Conservation (phyloP, 2,888 invertebrate genomes). For the Scelioninae gen. 1 region DNA sequence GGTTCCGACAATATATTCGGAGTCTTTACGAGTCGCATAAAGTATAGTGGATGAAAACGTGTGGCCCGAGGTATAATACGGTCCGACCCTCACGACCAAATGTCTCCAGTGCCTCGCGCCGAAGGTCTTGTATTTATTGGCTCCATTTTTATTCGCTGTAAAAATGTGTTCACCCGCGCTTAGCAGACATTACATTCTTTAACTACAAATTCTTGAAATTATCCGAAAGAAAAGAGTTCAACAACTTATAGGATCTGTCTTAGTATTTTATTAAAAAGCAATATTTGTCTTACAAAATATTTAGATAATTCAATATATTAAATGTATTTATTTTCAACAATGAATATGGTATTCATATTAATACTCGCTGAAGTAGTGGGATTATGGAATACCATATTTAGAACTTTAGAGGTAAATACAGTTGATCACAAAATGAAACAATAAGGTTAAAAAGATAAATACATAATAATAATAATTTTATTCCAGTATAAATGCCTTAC, state of each 20-base stretch:
- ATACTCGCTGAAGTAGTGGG: no score
- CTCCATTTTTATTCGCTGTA: conserved; percentile 75
- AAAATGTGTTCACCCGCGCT: conserved; percentile 75
- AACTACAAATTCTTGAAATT: conserved; percentile 60
- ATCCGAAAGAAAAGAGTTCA: conserved; percentile 6
- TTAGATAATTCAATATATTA: no score
- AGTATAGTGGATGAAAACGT: conserved; percentile 66
- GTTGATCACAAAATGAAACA: no score
- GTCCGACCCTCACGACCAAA: conserved; percentile 72
- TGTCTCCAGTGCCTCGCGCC: conserved; percentile 69
- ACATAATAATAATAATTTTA: no score
- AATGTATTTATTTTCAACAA: no score
- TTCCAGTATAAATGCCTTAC: no score
- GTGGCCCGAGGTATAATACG: conserved; percentile 68
- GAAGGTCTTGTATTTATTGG: conserved; percentile 75
- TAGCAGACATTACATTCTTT: conserved; percentile 74
- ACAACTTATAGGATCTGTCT: background rate
- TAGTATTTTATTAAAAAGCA: background rate
- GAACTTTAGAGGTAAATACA: no score
- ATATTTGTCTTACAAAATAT: no score
- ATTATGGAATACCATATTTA: no score
- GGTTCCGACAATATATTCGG: conserved; percentile 57
- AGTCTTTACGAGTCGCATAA: conserved; percentile 65
- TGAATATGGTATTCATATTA: no score
- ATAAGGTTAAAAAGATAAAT: no score